Percentiles rank a stretch among this genome's conserved stretches.
phyloP scores from a whole-genome alignment of 2,113 vertebrate species.

The Gavia stellata region DNA sequence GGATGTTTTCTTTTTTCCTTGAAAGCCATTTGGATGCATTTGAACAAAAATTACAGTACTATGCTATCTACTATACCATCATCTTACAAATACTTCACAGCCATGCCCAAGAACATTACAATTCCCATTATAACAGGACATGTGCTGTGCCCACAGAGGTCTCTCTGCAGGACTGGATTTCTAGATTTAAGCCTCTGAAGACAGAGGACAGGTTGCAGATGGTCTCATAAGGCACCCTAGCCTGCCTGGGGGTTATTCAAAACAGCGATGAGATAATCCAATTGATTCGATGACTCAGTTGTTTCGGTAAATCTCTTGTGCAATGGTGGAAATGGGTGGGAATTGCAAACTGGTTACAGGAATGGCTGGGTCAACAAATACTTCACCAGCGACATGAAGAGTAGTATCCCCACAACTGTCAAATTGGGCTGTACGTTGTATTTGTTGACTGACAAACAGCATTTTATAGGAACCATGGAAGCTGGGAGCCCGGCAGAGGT shows the following conservation, averaged over 20 bases:
- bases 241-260: background rate
- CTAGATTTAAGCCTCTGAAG: background rate
- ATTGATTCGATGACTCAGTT: accelerated
- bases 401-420: too few relatives aligned
- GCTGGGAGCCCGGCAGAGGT: background rate
- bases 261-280: background rate
- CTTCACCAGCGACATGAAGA: background rate
- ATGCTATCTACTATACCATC: background rate
- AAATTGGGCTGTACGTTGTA: background rate
- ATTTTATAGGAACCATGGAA: background rate
- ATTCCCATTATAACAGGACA: background rate
- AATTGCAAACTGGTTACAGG: background rate
- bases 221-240: background rate
- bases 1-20: background rate
- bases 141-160: background rate
- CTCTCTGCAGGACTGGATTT: background rate
- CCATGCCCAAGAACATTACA: accelerated
- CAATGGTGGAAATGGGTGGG: background rate
- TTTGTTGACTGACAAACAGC: background rate
- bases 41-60: background rate
- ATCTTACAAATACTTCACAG: background rate
- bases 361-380: background rate
- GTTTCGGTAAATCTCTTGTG: background rate
- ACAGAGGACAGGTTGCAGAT: background rate
- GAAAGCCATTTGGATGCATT: background rate